Percentiles rank a stretch among this genome's conserved stretches.
Evolutionary conservation across 1,140 invertebrate genomes (phyloP).

Genomic region (Drosophila tropicalis): DNA sequence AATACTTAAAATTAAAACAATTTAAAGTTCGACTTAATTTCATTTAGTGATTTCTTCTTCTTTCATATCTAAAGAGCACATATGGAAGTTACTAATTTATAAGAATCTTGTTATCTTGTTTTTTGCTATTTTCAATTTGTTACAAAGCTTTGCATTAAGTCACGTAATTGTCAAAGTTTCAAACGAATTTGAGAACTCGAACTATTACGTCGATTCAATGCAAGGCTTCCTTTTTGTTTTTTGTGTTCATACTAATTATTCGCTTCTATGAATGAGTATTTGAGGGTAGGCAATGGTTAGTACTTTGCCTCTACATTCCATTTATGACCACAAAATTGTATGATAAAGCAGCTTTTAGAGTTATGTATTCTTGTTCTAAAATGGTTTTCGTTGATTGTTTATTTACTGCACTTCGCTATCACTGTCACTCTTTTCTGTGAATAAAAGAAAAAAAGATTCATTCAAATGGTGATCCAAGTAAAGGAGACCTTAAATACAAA

Average conservation of each 20-base stretch:
- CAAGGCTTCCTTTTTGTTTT: constrained; percentile 56
- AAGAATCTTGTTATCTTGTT: constrained; percentile 27
- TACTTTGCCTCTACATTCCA: constrained; percentile 47
- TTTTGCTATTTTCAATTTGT: constrained; percentile 28
- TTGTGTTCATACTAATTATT: constrained; percentile 40
- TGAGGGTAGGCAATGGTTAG: constrained; percentile 52
- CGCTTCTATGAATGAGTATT: constrained; percentile 53
- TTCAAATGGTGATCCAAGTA: background rate
- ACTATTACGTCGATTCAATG: constrained; percentile 79
- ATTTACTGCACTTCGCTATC: constrained; percentile 94
- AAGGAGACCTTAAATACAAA: constrained; percentile 74
- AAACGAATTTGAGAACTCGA: constrained; percentile 29
- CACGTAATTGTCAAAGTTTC: constrained; percentile 64
- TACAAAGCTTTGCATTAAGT: constrained; percentile 74
- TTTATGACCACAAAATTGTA: constrained; percentile 76
- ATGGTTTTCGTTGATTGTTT: constrained; percentile 26
- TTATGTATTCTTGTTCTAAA: constrained; percentile 43
- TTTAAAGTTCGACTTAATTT: constrained; percentile 79
- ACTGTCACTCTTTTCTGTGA: constrained; percentile 95
- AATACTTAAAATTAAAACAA: constrained; percentile 80
- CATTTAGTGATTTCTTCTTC: constrained; percentile 49
- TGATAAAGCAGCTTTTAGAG: constrained; percentile 71
- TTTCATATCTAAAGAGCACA: constrained; percentile 75
- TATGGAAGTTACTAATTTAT: constrained; percentile 56
- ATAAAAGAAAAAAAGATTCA: constrained; percentile 31